Percentiles rank a stretch among this genome's conserved stretches.
phyloP scores from a whole-genome alignment of 2,888 invertebrate genomes.

The Isotomurus palustris region DNA sequence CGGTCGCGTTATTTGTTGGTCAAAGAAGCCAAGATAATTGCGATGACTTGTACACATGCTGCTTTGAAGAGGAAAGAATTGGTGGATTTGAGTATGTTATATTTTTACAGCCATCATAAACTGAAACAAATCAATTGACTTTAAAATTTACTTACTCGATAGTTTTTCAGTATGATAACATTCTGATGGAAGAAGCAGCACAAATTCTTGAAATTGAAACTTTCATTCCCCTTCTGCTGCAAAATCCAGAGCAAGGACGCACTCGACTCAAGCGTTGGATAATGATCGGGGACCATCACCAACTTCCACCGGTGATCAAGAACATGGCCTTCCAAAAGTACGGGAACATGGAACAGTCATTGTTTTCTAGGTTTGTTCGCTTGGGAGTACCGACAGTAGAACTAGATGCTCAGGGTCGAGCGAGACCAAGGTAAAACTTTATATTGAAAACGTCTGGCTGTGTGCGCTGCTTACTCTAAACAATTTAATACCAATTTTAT shows the following conservation, averaged over 20 bases:
- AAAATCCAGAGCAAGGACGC: conserved; percentile 94
- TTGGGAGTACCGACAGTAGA: conserved; percentile 96
- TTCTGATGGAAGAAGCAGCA: conserved; percentile 98
- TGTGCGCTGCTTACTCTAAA: neutral
- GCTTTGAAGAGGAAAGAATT: conserved; percentile 93
- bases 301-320: conserved; percentile 97
- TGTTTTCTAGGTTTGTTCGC: conserved; percentile 93
- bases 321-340: conserved; percentile 99
- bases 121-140: neutral
- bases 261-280: conserved; percentile 98
- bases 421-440: conserved; percentile 65
- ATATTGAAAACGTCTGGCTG: neutral
- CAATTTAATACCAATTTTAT: neutral
- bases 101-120: neutral
- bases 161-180: conserved; percentile 97
- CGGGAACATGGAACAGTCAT: conserved; percentile 98
- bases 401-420: conserved; percentile 95
- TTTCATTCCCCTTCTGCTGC: conserved; percentile 95
- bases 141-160: conserved; percentile 36
- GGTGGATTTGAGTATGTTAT: conserved; percentile 73
- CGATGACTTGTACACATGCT: conserved; percentile 99
- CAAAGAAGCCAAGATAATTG: conserved; percentile 98
- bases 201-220: conserved; percentile 99
- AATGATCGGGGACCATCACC: conserved; percentile 98
- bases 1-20: conserved; percentile 93